Evolutionary conservation across 2,888 invertebrate species (phyloP), one percentile per base, ranked within the genome.

Genomic region (Neoascia interrupta): DNA sequence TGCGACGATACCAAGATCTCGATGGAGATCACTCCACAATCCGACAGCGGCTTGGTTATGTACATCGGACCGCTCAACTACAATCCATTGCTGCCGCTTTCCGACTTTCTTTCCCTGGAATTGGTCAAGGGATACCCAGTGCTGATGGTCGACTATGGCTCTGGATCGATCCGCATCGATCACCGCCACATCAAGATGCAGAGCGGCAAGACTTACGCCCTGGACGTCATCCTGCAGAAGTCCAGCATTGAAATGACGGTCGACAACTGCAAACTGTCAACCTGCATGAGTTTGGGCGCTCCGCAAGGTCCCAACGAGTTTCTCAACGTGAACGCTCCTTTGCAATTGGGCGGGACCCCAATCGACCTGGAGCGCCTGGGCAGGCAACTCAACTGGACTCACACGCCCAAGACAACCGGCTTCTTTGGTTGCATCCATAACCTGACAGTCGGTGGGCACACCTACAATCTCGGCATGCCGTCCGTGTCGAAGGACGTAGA

Each of bases 401-500:
- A 93, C 83, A 89, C 90, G 4, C 95, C 96, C 1, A 93, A 92
- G 10, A 91, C 90, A 47, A 90, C 91, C 76, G 93, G 94, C 69
- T 97, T 97, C 87, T 90, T 92, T 43, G 99, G 99, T 3, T 99
- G 98, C 87, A 93, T 99, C 81, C 93, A 94, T 82, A 97, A 98
- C 88, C 92, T 99, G 81, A 94, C 96, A 0, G 95, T 96, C 86
- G 96, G 96, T 85, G 92, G 92, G 16, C 90, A 95, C 92, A 93
- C 95, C 83, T 98, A 97, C 88, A 97, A 99, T 87, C 90, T 99
- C 82, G 96, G 96, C 1, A 90, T 91, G 84, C 96, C 97, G 0
- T 93, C 95, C 0, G 91, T 94, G 23, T 91, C 91, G 18, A 90
- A 90, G 53, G 93, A 94, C 84, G 93, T 93, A 1, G 93, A 93